Evolutionary conservation across 2,888 invertebrate genomes (phyloP), one percentile per base, ranked within the genome.

Genomic region (Mythimna vitellina): DNA sequence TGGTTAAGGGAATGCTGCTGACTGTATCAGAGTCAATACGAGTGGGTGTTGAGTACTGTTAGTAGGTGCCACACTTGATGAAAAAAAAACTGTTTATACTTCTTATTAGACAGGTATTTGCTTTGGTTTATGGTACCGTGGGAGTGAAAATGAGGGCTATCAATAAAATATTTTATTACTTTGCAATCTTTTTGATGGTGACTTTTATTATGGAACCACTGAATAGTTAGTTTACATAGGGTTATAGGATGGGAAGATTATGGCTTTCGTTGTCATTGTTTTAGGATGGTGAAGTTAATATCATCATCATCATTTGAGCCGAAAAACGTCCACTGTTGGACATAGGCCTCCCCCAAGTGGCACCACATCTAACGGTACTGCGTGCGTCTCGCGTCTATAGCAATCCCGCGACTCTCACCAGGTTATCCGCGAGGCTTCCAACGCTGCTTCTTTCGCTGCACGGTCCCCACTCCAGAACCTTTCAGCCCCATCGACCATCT

Each of bases 1-100:
- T 42, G 42, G 38, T 57, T 46, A 69, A 62, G 72, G 51, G 57
- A 82, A 71, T 82, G 66, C 66, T 82, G 80, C 78, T 78, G 80
- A 73, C 82, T 81, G 78, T 76, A 73, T 78, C 78, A 81, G 83
- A 85, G 85, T 83, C 87, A 85, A 88, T 86, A 82, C 64, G 56
- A 78, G 93, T 93, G 86, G 93, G 94, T 87, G 94, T 91, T 70
- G 82, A 90, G 88, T 90, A 92, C 93, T 89, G 93, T 93, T 93
- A 92, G 86, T 83, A 78, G 80, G 73, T 82, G 86, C 82, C 87
- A 85, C 89, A 87, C 81, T 80, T 88, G 86, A 88, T 86, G 82
- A 86, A 85, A 86, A 87, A 88, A 88, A 88, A 84, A 85, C 83
- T 91, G 89, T 92, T 91, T 89, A 86, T 80, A 77, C 84, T 87